Evolutionary conservation across 1,140 invertebrate species (phyloP), one percentile per base, ranked within the genome.

Genomic region (Psix sp.): DNA sequence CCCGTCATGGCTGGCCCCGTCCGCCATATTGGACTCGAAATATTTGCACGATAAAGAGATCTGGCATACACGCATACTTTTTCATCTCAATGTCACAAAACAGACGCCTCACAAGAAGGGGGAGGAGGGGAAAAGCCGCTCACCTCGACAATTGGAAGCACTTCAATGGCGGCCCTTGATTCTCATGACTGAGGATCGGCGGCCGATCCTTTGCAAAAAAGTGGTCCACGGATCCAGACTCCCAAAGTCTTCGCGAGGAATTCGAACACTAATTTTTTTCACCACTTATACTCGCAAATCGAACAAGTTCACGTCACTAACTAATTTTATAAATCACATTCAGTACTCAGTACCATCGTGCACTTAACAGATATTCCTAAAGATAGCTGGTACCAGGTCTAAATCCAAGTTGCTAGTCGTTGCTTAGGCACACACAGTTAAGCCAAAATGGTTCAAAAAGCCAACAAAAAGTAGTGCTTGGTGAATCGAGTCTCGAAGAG

Each of bases 1-100:
- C 78, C 82, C 81, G 79, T 85, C 84, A 86, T 84, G 84, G 83
- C 85, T 85, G 83, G 80, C 82, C 79, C 77, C 80, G 78, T 74
- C 81, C 71, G 86, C 86, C 85, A 87, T 87, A 78, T 87, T 87
- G 84, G 77, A 84, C 82, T 76, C 77, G 63, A 76, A 79, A 70
- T 76, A 78, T 74, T 74, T 76, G 74, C 80, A 79, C 75, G 76
- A 76, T 76, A 76, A 76, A 76, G 67, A 51, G 45, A 68, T 67
- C 66, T 38, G 46, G 57, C 76, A 49, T 62, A 70, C 29, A 76
- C 74, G 57, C 74, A 79, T 65, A 74, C 71, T 40, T 42, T 42
- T 43, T 38, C 67, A 29, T 54, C 68, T 70, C 62, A 72, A 71
- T 72, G 74, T 76, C 78, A 77, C 62, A 49, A 49, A 66, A 38